phyloP scores from a whole-genome alignment of 2,888 invertebrate species.

The Achlya flavicornis region DNA sequence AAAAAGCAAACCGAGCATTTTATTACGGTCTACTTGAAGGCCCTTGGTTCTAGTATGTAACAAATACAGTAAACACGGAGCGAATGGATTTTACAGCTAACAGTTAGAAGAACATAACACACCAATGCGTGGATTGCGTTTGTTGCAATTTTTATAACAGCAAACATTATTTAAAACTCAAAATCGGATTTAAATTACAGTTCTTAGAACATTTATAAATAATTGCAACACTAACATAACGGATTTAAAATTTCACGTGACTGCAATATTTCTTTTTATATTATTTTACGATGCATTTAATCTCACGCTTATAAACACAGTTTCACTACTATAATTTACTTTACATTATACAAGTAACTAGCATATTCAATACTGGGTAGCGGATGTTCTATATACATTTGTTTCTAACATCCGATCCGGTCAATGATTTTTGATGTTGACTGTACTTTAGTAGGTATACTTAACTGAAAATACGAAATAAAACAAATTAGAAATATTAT shows the following conservation, averaged over 20 bases:
- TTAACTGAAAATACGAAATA: constrained; percentile 7
- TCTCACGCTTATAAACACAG: background rate
- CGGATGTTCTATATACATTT: constrained; percentile 30
- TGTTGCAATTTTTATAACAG: no score
- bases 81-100: background rate
- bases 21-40: constrained; percentile 38
- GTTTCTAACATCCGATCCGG: constrained; percentile 31
- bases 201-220: no score
- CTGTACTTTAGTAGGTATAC: constrained; percentile 13
- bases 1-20: constrained; percentile 48
- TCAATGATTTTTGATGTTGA: constrained; percentile 29
- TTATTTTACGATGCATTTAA: background rate
- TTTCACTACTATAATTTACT: constrained; percentile 2
- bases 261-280: background rate
- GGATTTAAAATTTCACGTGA: no score
- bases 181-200: no score
- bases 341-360: background rate
- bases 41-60: constrained; percentile 10
- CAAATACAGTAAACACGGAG: constrained; percentile 5
- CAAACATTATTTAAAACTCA: no score
- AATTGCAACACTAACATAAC: no score
- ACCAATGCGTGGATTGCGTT: no score
- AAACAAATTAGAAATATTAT: background rate
- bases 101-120: no score
- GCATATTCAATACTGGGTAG: background rate